Evolutionary conservation across 2,888 invertebrate genomes (phyloP), one percentile per base, ranked within the genome.

Genomic region (Ptychoptera contaminata): DNA sequence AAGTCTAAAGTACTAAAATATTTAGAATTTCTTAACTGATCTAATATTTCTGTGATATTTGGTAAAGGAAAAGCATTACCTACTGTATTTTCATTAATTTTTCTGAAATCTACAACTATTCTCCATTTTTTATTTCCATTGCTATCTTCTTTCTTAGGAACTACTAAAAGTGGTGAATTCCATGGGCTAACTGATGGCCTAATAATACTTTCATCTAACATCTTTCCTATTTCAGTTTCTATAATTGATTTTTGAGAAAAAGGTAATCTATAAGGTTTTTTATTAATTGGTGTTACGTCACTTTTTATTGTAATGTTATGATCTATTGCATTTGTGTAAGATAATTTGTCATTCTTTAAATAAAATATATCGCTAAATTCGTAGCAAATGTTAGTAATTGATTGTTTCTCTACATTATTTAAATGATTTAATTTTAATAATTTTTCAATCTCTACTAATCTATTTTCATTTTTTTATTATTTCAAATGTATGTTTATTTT

Each of bases 1-100:
- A 63, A 44, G 48, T 62, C 63, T 37, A 63, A 32, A 1, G 55
- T 56, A 1, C 56, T 53, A 45, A 62, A 62, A 49, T 62, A 61
- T 49, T 55, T 52, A 3, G 55, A 50, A 42, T 55, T 51, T 23
- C 60, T 58, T 46, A 62, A 43, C 51, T 59, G 54, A 46, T 60
- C 58, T 16, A 61, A 46, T 38, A 62, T 59, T 38, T 59, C n/a
- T n/a, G n/a, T n/a, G n/a, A n/a, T n/a, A n/a, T n/a, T n/a, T n/a
- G n/a, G n/a, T n/a, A n/a, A n/a, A 6, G 60, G 60, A 46, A 54
- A 60, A 4, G 52, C 46, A 43, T 62, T 57, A 5, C 51, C 54
- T 3, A 58, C 50, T 2, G 62, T 62, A 34, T 55, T 52, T 5
- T 60, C 53, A 46, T 64, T 64, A 42, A 63, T 38, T 48, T 58